Conservation (phyloP, 2,888 invertebrate species). For the Galeruca laticollis region DNA sequence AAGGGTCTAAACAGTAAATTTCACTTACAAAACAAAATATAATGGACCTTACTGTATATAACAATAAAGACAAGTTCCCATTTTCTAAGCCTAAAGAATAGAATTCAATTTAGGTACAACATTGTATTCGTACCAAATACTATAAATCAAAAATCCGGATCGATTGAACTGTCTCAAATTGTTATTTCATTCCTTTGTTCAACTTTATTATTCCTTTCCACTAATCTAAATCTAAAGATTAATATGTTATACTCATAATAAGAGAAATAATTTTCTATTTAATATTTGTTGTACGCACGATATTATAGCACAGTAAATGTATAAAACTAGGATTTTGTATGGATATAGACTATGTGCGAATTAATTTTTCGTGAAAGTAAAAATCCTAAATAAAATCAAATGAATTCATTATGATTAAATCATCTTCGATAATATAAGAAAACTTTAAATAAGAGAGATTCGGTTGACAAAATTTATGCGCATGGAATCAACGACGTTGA, state of each 20-base stretch:
- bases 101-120: not conserved
- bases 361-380: not conserved
- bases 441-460: conserved; percentile 22
- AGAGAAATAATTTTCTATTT: conserved; percentile 1
- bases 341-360: not conserved
- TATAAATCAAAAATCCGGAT: conserved; percentile 1
- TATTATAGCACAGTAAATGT: not conserved
- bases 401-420: conserved; percentile 19
- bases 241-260: conserved; percentile 4
- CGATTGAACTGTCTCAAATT: not conserved
- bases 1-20: too few relatives aligned
- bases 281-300: not conserved
- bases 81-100: not conserved
- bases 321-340: not conserved
- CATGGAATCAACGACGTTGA: conserved; percentile 36
- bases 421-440: conserved; percentile 22
- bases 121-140: conserved; percentile 3
- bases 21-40: too few relatives aligned
- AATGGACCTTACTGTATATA: too few relatives aligned
- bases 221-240: not conserved
- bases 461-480: conserved; percentile 37
- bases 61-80: not conserved
- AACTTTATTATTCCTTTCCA: conserved; percentile 6
- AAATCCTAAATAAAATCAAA: too few relatives aligned
- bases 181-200: conserved; percentile 8